Base-by-base conservation (phyloP, 2,888 invertebrate species). In the Antitype chi region DNA sequence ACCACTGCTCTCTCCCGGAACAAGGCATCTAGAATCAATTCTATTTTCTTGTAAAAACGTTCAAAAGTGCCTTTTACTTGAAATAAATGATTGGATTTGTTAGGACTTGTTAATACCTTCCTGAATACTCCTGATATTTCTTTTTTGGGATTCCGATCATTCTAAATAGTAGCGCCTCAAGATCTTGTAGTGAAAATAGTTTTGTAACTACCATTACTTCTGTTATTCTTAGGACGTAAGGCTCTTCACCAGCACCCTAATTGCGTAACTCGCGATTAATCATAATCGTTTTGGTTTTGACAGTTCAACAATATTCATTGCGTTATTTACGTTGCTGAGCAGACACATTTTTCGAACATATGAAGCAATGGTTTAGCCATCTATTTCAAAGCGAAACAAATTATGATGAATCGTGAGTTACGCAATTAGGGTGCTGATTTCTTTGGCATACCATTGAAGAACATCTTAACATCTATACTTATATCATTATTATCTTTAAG, bases 401-500 rank as follows among this genome's bases (percentile, higher is more conserved):
- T n/a, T n/a, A n/a, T n/a, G n/a, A n/a, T n/a, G n/a, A n/a, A n/a
- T n/a, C n/a, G n/a, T n/a, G n/a, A n/a, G n/a, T n/a, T n/a, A n/a
- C n/a, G n/a, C n/a, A n/a, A n/a, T n/a, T n/a, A n/a, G n/a, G n/a
- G n/a, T n/a, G n/a, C n/a, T n/a, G 1, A 38, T 71, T 25, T 0
- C 25, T 20, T 59, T 74, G 17, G 2, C 17, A n/a, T n/a, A 1
- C 1, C 20, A n/a, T 69, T 5, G 0, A n/a, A 28, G 2, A 38
- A 23, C 60, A 52, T 52, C 17, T 52, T 17, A 20, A 62, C 20
- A 47, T n/a, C 32, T 2, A 49, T 9, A 53, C n/a, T 49, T 6
- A 11, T 9, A 23, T 43, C 11, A 66, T 67, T 70, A 70, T 49
- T 67, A 6, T 52, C 17, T 23, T 69, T 47, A 67, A 70, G 70